Base-by-base conservation (phyloP, 2,888 invertebrate species). In the Cantharis rustica region DNA sequence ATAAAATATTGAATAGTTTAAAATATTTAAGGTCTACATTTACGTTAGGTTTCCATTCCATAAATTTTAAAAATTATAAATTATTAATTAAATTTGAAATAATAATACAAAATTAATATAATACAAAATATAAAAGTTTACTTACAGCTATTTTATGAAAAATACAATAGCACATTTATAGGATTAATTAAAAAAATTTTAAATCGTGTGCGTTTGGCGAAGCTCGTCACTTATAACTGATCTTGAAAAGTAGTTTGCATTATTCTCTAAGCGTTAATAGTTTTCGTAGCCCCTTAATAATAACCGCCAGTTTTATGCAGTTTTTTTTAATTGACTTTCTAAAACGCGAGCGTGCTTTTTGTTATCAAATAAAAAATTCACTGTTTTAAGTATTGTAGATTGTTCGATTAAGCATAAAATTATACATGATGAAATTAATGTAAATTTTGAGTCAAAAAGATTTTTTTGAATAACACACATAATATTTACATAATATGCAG, bases 251-350 rank as follows among this genome's bases (percentile, higher is more conserved):
- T 63, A 16, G 16, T 63, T 63, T 63, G 17, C 17, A 63, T 63
- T 16, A 63, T 63, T 63, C 63, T 20, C 16, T 63, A 63, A 17
- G 63, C 16, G 63, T 63, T 63, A 63, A 63, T 47, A 47, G 47
- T 47, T 47, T 47, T 47, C 47, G 16, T 20, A 17, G 16, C 16
- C 63, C 17, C 63, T 63, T 63, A 17, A 17, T 63, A 63, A 63
- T 63, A 63, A 16, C 63, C 63, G 63, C 63, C 17, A 63, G 63
- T 63, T 63, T 63, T 16, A 63, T 63, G 63, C 63, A 63, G 63
- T 63, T 63, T 63, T 63, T 27, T 63, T 63, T 63, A 63, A 63
- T 63, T 63, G 63, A 63, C 63, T 63, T 63, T 63, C 63, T 63
- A 63, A 63, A 63, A 17, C 16, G 47, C 63, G 17, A 63, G 16